Base-by-base conservation (phyloP, 2,797 vertebrate species). In the Emydoidea blandingii region DNA sequence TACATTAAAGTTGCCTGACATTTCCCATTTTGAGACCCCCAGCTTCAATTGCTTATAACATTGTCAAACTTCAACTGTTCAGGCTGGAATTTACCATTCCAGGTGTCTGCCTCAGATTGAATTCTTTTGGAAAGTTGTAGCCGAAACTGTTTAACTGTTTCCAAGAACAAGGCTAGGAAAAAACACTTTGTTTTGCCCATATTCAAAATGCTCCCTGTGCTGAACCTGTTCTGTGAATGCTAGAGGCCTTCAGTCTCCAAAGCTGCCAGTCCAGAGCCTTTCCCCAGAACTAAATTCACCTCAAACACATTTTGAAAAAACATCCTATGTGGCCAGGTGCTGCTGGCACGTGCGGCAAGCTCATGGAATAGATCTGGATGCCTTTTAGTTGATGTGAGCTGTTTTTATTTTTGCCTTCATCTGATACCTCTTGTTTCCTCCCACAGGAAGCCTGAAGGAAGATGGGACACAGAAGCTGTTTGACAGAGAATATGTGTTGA, bases 371-470 rank as follows among this genome's bases (percentile, higher is more conserved):
- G 5, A 19, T 2, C 6, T 29, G 80, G 79, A 19, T 52, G 2
- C 23, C 12, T 6, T 74, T 79, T 9, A 6, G 8, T 12, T 65
- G 78, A n/a, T 83, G 79, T 65, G 81, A 90, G 83, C n/a, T 92
- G 11, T n/a, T 82, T 62, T 85, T 88, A 44, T 52, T 94, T 93
- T 47, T 95, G 52, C 49, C 12, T 19, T 44, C 44, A 47, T 72
- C 79, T 94, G 27, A 89, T n/a, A 62, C 21, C 11, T 49, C 4
- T 21, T 80, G 3, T 95, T 89, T 96, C n/a, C 44, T 87, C 59
- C 57, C 62, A 3, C 80, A 99, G 99, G 98, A 59, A 99, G 98
- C 92, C 98, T 99, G 29, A 97, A 99, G 57, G 97, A 98, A 54
- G 96, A 98, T 5, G 99, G 99, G 15, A 97, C 97, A 34, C 99